Percentiles rank a stretch among this genome's conserved stretches.
Evolutionary conservation across 2,888 invertebrate genomes (phyloP).

Genomic region (Thelaira solivaga): DNA sequence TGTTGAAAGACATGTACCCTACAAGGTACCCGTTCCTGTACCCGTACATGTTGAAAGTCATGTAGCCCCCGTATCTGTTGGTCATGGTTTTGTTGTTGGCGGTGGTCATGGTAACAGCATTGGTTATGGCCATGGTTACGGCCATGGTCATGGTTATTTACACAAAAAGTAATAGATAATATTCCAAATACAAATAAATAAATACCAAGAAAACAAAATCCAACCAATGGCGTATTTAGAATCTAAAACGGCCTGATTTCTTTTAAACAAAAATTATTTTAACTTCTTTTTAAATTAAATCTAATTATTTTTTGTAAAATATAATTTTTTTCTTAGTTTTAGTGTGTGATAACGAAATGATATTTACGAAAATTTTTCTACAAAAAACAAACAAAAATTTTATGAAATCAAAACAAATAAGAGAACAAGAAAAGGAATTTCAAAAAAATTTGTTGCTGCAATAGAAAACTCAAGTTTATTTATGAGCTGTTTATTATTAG

Average conservation of each 20-base stretch:
- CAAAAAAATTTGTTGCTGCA: slow-evolving; percentile 48
- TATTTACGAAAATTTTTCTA: slow-evolving; percentile 30
- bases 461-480: slow-evolving; percentile 1
- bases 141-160: slow-evolving; percentile 65
- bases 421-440: slow-evolving; percentile 13
- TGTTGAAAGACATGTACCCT: slow-evolving; percentile 82
- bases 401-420: slow-evolving; percentile 22
- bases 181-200: slow-evolving; percentile 55
- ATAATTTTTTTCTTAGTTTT: slow-evolving; percentile 54
- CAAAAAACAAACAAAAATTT: slow-evolving; percentile 14
- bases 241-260: slow-evolving; percentile 55
- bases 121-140: slow-evolving; percentile 58
- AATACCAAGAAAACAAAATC: slow-evolving; percentile 50
- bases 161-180: slow-evolving; percentile 74
- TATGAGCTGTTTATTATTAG: not conserved
- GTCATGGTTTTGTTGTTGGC: slow-evolving; percentile 64
- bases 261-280: slow-evolving; percentile 51
- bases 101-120: slow-evolving; percentile 57
- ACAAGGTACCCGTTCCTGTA: slow-evolving; percentile 79
- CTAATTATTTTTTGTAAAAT: slow-evolving; percentile 58
- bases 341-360: slow-evolving; percentile 60
- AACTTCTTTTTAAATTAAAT: slow-evolving; percentile 58
- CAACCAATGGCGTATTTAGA: slow-evolving; percentile 52
- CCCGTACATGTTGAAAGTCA: slow-evolving; percentile 75
- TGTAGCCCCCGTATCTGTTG: slow-evolving; percentile 62